Evolutionary conservation across 2,888 invertebrate species (phyloP).

Genomic region (Cryptus viduatorius): DNA sequence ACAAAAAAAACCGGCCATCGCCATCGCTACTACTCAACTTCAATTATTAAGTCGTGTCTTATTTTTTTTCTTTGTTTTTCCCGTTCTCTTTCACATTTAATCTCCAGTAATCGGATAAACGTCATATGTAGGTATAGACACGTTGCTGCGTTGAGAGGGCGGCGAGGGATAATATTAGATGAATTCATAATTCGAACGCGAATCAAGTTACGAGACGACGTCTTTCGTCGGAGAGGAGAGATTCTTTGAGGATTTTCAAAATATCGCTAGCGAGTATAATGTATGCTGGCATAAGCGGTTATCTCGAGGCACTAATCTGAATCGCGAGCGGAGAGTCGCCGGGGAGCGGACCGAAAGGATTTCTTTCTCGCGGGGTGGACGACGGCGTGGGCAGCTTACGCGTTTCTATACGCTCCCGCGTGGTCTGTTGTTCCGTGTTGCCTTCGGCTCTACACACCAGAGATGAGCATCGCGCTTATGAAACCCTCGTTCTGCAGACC

Average conservation of each 20-base stretch:
- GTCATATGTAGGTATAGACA: constrained; percentile 13
- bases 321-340: constrained; percentile 57
- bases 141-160: neutral
- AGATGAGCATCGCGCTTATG: constrained; percentile 73
- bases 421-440: neutral
- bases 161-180: neutral
- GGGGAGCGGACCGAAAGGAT: constrained; percentile 48
- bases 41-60: too few relatives aligned
- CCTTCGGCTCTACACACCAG: constrained; percentile 14
- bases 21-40: too few relatives aligned
- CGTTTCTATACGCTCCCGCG: neutral
- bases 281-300: constrained; percentile 62
- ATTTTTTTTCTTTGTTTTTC: neutral
- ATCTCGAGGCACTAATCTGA: constrained; percentile 73
- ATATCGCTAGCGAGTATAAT: constrained; percentile 23
- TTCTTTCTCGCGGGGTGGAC: constrained; percentile 44
- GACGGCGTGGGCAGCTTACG: constrained; percentile 68
- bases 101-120: constrained; percentile 41
- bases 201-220: constrained; percentile 1
- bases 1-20: too few relatives aligned
- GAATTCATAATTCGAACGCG: constrained; percentile 36
- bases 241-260: constrained; percentile 4
- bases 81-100: neutral
- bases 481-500: constrained; percentile 66
- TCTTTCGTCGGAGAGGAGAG: constrained; percentile 6